Base-by-base conservation (phyloP, 2,888 invertebrate genomes). In the Elmis aenea region DNA sequence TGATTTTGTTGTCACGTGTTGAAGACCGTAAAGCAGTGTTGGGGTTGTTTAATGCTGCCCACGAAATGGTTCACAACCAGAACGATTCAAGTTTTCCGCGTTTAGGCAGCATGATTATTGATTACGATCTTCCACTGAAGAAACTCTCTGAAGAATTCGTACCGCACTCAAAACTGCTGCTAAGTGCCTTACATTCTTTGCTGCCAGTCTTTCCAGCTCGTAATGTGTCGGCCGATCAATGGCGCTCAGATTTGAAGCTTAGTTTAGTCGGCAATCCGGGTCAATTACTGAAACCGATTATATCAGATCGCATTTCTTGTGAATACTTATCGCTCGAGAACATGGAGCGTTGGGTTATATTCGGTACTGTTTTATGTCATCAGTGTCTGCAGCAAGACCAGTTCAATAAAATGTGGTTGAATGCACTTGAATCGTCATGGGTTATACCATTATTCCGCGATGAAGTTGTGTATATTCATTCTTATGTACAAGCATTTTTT, bases 11-110 rank as follows among this genome's bases (percentile, higher is more conserved):
- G n/a, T 96, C 97, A 0, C 76, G 94, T 54, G 96, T 99, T 0
- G 99, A 99, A 67, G 99, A 99, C 65, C 77, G 99, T 6, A 97
- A 97, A 72, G 91, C 94, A 1, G 96, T 97, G 0, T 69, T 99
- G 25, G 96, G 97, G 0, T 74, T 99, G 10, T 99, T 94, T 64
- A 99, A 97, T 73, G 93, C 92, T 24, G 99, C 97, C 2, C 90
- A 94, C 71, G 99, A 99, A 72, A 83, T 96, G 78, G 86, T 91
- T 13, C 83, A 97, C 62, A 88, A 82, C 52, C 86, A 87, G 58
- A 83, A 87, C 33, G 94, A 94, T 66, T 76, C 81, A 9, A 92
- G 89, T 59, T 99, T 97, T 66, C 97, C 97, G 3, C 77, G 97
- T 8, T 73, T 99, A 28, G 99, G 97, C 0, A 95, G 94, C 69